A percentile compares a stretch with the other conserved stretches of the same genome.
Conservation (phyloP, 2,113 vertebrate species). For the Tachysurus vachellii region DNA sequence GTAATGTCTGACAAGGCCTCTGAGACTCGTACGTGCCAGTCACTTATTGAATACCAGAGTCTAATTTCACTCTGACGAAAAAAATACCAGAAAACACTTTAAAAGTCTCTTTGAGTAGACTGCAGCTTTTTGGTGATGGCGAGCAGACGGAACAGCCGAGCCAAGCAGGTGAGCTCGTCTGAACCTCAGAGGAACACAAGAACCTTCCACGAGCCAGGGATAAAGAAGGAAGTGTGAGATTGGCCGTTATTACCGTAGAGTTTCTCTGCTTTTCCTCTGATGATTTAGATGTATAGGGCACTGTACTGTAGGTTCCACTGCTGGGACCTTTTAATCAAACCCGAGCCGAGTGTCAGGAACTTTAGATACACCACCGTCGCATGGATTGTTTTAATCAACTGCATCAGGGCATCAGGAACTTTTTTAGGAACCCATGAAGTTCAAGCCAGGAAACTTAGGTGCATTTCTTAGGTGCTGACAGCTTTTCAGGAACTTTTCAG, state of each 20-base stretch:
- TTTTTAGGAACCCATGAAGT: background rate
- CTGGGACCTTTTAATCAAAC: background rate
- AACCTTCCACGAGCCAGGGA: background rate
- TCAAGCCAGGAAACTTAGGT: too few relatives aligned
- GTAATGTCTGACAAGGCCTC: slow-evolving; percentile 58
- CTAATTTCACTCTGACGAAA: slow-evolving; percentile 53
- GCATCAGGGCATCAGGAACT: background rate
- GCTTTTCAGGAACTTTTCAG: background rate
- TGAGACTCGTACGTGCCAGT: slow-evolving; percentile 62
- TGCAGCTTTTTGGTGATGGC: background rate
- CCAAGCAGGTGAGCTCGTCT: background rate
- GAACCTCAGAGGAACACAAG: background rate
- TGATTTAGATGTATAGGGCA: too few relatives aligned
- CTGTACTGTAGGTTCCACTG: background rate
- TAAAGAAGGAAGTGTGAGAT: background rate
- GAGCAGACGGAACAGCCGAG: background rate
- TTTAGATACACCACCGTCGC: too few relatives aligned
- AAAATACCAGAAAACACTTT: slow-evolving; percentile 51
- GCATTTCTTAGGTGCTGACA: too few relatives aligned
- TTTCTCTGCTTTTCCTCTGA: background rate
- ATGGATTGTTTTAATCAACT: background rate
- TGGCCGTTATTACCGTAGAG: background rate
- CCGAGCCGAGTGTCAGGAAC: background rate
- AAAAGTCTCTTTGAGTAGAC: slow-evolving; percentile 54
- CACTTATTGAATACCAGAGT: slow-evolving; percentile 68